Base-by-base conservation (phyloP, 2,888 invertebrate species). In the Hydropsyche betteni region DNA sequence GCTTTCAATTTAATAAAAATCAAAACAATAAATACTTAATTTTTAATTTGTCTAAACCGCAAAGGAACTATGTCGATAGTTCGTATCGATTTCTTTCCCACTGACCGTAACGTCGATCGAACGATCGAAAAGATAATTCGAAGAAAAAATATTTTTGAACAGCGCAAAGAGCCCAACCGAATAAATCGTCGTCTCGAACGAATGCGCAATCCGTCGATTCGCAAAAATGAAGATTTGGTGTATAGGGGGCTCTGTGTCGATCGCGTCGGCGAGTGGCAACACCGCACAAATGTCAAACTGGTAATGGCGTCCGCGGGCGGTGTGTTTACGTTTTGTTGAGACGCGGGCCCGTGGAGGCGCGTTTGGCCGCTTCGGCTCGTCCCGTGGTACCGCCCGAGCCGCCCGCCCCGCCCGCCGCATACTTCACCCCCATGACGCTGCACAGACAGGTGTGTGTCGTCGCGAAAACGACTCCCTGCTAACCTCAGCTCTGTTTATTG, bases 241-340 rank as follows among this genome's bases (percentile, higher is more conserved):
- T n/a, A n/a, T n/a, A n/a, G 10, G 51, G 8, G 10, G 51, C n/a
- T n/a, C 10, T 12, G 24, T 1, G 61, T 61, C 10, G 16, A 10
- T 16, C n/a, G 61, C 61, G 61, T 55, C 52, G 58, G 16, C 44
- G 24, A 38, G 69, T 73, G 76, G 79, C 75, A 74, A 79, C 79
- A 77, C 79, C 74, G 69, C 68, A 75, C 71, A 79, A 79, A 79
- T 76, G 79, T 79, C 79, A 79, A 79, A 79, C 74, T 74, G 74
- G 74, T 77, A 79, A 79, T 79, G 77, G 79, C 79, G 79, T 77
- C 79, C 76, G 77, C 77, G 71, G 77, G 75, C 76, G 77, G 76
- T 77, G 76, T 79, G 79, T 79, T 79, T 79, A 79, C 79, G 77
- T 78, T 78, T 78, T 75, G 64, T 34, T 61, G 36, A 36, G 58